Evolutionary conservation across 1,140 invertebrate species (phyloP), one percentile per base, ranked within the genome.

Genomic region (Epicauta chinensis): DNA sequence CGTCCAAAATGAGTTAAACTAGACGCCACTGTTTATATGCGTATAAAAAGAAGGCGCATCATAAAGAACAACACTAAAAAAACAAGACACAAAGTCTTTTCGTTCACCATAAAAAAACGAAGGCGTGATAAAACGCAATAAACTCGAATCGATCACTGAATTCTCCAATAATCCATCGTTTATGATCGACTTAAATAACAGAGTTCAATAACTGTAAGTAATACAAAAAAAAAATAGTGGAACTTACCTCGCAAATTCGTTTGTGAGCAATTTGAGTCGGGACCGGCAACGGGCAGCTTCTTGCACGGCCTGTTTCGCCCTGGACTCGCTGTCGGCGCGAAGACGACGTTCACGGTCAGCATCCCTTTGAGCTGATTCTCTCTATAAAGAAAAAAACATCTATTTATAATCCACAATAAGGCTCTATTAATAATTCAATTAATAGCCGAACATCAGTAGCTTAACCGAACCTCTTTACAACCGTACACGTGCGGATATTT

Each of bases 281-380:
- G 75, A 72, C 40, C 75, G 69, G 58, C 73, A 74, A 56, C 75
- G 66, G 55, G 78, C 76, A 23, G 77, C 73, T 62, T 79, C 77
- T 52, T 74, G 71, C 54, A 73, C 67, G 49, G 75, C 76, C 53
- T 77, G 75, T 52, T 75, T 76, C 44, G 76, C 67, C 34, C 76
- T 70, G 56, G 73, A 69, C 63, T 79, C 77, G 59, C 77, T 75
- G 61, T 79, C 77, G 66, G 76, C 67, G 60, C 77, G 75, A 60
- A 77, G 70, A 59, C 76, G 69, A 34, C 77, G 68, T 66, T 80
- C 77, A 50, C 77, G 72, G 67, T 79, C 77, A 66, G 77, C 76
- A 79, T 79, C 77, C 69, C 77, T 75, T 67, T 78, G 77, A 45
- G 75, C 70, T 63, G 75, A 71, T 72, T 80, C 78, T 62, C 75